Base-by-base conservation (phyloP, 2,888 invertebrate species). In the Drosophila colorata region DNA sequence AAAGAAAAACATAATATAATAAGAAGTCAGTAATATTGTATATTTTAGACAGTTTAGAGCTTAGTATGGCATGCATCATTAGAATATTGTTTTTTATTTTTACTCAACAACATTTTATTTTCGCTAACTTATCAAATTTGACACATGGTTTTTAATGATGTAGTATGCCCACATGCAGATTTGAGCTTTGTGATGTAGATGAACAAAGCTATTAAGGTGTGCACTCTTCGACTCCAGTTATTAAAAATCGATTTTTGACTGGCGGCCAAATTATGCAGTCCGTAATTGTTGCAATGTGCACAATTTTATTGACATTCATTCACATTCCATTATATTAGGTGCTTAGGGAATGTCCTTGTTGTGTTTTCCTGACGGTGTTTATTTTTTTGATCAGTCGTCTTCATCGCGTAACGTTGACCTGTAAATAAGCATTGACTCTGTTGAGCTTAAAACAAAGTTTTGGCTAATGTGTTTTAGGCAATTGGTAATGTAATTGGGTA, bases 201-300 rank as follows among this genome's bases (percentile, higher is more conserved):
- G 8, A 8, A 28, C 28, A 28, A 28, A 28, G 8, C 8, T 28
- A 28, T 28, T 9, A 9, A 9, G 28, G 14, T 38, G 60, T 65
- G 9, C 53, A 43, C 18, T 47, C 25, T 40, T 46, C 20, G 37
- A 13, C 11, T 6, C 16, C 28, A 66, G 53, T 64, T 73, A 64
- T 73, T 73, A 60, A 64, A 75, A 78, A 84, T 84, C 85, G 73
- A 84, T 84, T 70, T 81, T 81, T 75, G 74, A 77, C 60, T 56
- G 49, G 41, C 48, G 46, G 51, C 49, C 70, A 65, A 66, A 59
- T 53, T 56, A 40, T 72, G 66, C 66, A 44, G 43, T 46, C 46
- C 47, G 48, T 59, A 35, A 46, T 37, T 20, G 20, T 28, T 18
- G 60, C 43, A 56, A 37, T 49, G 38, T 52, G 53, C 35, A 23